phyloP scores from a whole-genome alignment of 2,888 invertebrate genomes.

The Dicycla oo region DNA sequence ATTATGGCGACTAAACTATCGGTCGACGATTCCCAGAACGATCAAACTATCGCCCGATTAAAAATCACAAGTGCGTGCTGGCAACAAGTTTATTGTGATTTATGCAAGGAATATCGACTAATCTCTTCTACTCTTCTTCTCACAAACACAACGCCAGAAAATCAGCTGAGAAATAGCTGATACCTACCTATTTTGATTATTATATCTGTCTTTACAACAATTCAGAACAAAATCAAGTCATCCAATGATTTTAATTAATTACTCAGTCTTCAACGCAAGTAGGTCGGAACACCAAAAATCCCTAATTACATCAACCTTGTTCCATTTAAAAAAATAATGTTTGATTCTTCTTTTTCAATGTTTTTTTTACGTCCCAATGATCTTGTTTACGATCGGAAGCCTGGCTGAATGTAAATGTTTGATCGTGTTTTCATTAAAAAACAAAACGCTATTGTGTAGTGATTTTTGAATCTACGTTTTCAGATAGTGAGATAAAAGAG shows the following conservation, averaged over 20 bases:
- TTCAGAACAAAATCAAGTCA: conserved; percentile 10
- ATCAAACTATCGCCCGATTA: too few relatives aligned
- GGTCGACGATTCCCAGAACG: too few relatives aligned
- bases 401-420: conserved; percentile 47
- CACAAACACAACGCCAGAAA: too few relatives aligned
- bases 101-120: not conserved
- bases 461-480: not conserved
- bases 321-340: conserved; percentile 58
- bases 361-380: conserved; percentile 45
- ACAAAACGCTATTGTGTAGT: conserved; percentile 3
- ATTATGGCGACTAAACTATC: too few relatives aligned
- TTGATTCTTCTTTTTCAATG: conserved; percentile 41
- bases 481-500: conserved; percentile 12
- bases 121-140: too few relatives aligned
- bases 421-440: conserved; percentile 29
- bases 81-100: not conserved
- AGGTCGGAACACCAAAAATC: conserved; percentile 35
- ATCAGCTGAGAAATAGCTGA: not conserved
- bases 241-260: conserved; percentile 40
- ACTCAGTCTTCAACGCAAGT: conserved; percentile 25
- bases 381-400: conserved; percentile 56
- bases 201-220: not conserved
- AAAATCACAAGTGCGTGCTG: too few relatives aligned
- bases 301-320: conserved; percentile 55
- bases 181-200: not conserved